phyloP scores from a whole-genome alignment of 1,140 invertebrate species.

The Thaumatotibia leucotreta region DNA sequence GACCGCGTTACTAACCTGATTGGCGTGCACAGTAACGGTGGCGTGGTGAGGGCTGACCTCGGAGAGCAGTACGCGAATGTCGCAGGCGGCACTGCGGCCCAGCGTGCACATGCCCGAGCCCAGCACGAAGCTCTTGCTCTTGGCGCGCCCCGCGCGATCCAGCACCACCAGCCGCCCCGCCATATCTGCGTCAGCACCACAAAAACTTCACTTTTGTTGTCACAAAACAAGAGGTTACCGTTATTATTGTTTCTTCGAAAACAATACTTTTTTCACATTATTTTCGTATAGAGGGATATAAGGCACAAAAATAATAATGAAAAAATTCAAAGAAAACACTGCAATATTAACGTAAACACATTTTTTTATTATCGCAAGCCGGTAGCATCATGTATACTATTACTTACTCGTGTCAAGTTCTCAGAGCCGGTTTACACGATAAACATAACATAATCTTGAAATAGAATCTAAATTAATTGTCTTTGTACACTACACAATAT shows the following conservation, averaged over 20 bases:
- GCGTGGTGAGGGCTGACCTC: constrained; percentile 54
- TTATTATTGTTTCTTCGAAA: not conserved
- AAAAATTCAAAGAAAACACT: not conserved
- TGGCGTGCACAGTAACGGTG: constrained; percentile 51
- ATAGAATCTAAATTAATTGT: not conserved
- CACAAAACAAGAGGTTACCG: not conserved
- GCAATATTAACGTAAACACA: not conserved
- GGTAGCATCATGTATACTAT: not conserved
- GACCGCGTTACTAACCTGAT: constrained; percentile 36
- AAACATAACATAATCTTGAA: not conserved
- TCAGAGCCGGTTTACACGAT: not conserved
- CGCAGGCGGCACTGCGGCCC: constrained; percentile 47
- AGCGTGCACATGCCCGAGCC: constrained; percentile 44
- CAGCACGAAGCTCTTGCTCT: constrained; percentile 41
- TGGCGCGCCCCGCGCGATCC: constrained; percentile 48
- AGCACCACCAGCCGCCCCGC: constrained; percentile 55
- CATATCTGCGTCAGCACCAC: constrained; percentile 32
- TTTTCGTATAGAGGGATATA: not conserved
- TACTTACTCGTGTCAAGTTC: not conserved
- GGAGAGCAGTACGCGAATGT: constrained; percentile 50
- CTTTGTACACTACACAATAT: not conserved
- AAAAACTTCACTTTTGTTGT: not conserved
- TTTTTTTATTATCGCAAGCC: not conserved
- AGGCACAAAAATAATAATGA: not conserved
- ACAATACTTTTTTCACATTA: not conserved